Conservation (phyloP, 2,113 vertebrate genomes). For the Sinocyclocheilus anshuiensis region DNA sequence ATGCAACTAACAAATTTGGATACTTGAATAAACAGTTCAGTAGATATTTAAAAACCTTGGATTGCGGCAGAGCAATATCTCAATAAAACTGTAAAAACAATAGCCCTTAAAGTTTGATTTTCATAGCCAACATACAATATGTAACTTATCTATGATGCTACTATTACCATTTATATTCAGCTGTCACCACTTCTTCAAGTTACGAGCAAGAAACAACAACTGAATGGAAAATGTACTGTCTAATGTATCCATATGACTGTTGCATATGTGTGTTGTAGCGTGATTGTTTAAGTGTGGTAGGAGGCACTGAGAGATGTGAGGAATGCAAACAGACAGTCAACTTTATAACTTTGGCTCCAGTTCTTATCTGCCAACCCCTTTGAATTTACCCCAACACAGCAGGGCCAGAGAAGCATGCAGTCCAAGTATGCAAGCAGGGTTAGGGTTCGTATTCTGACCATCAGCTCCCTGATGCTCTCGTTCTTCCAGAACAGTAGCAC, state of each 20-base stretch:
- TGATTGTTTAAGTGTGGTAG: constrained; percentile 66
- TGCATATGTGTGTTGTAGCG: constrained; percentile 10
- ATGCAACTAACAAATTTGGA: too few species aligned
- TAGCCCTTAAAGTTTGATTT: neutral
- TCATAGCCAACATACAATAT: neutral
- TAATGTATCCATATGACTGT: constrained; percentile 7
- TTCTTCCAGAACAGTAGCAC: neutral
- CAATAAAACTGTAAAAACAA: too few species aligned
- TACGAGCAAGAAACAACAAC: neutral
- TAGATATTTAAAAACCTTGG: too few species aligned
- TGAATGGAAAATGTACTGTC: neutral
- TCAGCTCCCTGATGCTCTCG: neutral
- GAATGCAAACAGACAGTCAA: constrained; percentile 71
- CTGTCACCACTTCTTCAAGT: neutral
- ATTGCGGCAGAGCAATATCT: too few species aligned
- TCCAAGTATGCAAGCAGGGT: neutral
- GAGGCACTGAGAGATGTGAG: constrained; percentile 58
- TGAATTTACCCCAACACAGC: constrained; percentile 48
- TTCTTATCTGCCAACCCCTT: constrained; percentile 68
- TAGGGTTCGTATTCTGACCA: neutral
- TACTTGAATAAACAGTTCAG: too few species aligned
- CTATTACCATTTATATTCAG: constrained; percentile 2
- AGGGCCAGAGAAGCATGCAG: constrained; percentile 50
- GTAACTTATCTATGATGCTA: neutral
- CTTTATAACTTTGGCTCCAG: constrained; percentile 74